Base-by-base conservation (phyloP, 35 echinoderm and acorn worm genomes). In the Chiridota heheva region DNA sequence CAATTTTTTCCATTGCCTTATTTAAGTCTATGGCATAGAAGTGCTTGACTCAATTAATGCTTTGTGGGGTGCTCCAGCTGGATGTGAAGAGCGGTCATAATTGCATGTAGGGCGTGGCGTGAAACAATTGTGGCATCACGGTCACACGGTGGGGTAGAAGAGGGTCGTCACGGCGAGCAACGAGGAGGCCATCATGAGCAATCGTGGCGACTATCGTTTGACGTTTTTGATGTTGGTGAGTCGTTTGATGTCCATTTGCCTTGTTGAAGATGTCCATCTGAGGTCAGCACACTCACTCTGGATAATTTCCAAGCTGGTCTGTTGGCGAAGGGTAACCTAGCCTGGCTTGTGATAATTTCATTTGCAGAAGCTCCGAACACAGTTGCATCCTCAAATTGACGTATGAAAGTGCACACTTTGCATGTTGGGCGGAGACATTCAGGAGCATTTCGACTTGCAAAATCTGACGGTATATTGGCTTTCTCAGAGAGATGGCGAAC, bases 21-120 rank as follows among this genome's bases (percentile, higher is more conserved):
- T n/a, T 73, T 13, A 75, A 37, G 42, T 90, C 67, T 7, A 88
- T 76, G 42, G 86, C 86, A 71, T 71, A 82, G 34, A 88, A 88
- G 36, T 55, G 83, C 25, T 16, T 1, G 29, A 17, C 34, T 45
- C 38, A 90, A 57, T 77, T 90, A 70, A 62, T 90, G 80, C 61
- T 28, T 35, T 12, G 60, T 64, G 16, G 80, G 80, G 77, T 87
- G 84, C 31, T 81, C 53, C 0, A 87, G 38, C 36, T 87, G 72
- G 60, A 60, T 27, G 34, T 80, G 72, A 5, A 80, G 37, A 5
- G 58, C 77, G 17, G 76, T 70, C 35, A 70, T 48, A 6, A 77
- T 27, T 29, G 78, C 79, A 34, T 77, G 40, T 17, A 22, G 28
- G 24, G 74, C n/a, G n/a, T n/a, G n/a, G n/a, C n/a, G n/a, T n/a